phyloP scores from a whole-genome alignment of 2,797 vertebrate genomes.

The Neomorphus geoffroyi region DNA sequence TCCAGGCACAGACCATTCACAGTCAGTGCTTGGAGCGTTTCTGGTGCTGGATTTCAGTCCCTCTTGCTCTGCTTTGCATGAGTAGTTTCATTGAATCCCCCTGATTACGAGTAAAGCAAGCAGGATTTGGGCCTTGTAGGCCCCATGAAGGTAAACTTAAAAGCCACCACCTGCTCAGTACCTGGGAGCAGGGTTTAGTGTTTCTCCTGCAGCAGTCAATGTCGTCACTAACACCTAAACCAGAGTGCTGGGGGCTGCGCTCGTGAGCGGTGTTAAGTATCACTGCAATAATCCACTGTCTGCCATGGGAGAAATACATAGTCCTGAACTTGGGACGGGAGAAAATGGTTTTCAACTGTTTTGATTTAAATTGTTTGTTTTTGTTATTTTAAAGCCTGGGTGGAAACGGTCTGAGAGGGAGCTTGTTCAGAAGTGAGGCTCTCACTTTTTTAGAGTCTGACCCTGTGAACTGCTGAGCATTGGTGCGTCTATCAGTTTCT shows the following conservation, averaged over 20 bases:
- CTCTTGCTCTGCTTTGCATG: not conserved
- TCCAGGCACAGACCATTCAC: not conserved
- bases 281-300: slow-evolving; percentile 3
- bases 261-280: not conserved
- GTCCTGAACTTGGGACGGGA: not conserved
- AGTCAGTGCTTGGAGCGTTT: not conserved
- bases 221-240: slow-evolving; percentile 40
- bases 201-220: not conserved
- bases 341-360: slow-evolving; percentile 62
- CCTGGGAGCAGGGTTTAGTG: not conserved
- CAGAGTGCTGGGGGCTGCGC: not conserved
- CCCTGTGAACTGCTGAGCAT: not conserved
- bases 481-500: not conserved
- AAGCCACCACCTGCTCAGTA: not conserved
- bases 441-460: not conserved
- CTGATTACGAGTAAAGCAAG: not conserved
- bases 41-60: not conserved
- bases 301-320: slow-evolving; percentile 18
- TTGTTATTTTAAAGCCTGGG: slow-evolving; percentile 47
- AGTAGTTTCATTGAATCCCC: not conserved
- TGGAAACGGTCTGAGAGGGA: not conserved
- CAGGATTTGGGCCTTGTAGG: not conserved
- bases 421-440: not conserved
- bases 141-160: not conserved
- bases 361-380: slow-evolving; percentile 44